Evolutionary conservation across 2,113 vertebrate species (phyloP).

Genomic region (Nanorana parkeri): DNA sequence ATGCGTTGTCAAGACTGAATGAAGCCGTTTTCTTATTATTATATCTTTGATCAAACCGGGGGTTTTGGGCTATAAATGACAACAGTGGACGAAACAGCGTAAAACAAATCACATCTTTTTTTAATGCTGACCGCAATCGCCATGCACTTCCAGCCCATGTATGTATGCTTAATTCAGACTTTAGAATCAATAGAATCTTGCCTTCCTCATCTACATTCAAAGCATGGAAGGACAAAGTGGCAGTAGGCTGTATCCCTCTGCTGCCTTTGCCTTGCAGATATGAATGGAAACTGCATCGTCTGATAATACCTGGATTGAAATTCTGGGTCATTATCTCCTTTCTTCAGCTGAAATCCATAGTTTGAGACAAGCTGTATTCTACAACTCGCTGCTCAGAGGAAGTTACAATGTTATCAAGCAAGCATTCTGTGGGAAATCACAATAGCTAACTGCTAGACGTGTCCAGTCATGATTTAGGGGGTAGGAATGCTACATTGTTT

Average conservation of each 20-base stretch:
- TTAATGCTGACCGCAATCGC: too few species aligned
- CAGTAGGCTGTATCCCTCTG: conserved; percentile 17
- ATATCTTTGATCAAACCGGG: too few species aligned
- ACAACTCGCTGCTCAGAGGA: not conserved
- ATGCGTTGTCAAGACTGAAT: too few species aligned
- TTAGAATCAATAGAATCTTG: conserved; percentile 11
- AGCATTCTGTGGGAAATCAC: not conserved
- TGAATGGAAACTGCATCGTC: conserved; percentile 38
- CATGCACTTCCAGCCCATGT: too few species aligned
- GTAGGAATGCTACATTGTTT: not conserved
- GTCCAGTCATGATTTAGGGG: conserved; percentile 3
- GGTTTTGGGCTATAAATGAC: too few species aligned
- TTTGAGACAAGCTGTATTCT: not conserved
- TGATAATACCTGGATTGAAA: conserved; percentile 54
- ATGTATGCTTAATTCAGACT: conserved; percentile 35
- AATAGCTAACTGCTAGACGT: not conserved
- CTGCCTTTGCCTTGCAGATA: conserved; percentile 44
- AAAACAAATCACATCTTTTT: too few species aligned
- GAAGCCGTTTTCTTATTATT: not conserved
- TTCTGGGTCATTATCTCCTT: conserved; percentile 36
- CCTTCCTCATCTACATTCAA: conserved; percentile 51
- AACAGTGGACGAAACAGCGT: too few species aligned
- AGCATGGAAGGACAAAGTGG: conserved; percentile 33
- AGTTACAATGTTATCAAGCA: conserved; percentile 32
- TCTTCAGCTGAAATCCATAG: conserved; percentile 48